A percentile compares a stretch with the other conserved stretches of the same genome.
Conservation (phyloP, 2,797 vertebrate species). For the Nyctibius grandis region DNA sequence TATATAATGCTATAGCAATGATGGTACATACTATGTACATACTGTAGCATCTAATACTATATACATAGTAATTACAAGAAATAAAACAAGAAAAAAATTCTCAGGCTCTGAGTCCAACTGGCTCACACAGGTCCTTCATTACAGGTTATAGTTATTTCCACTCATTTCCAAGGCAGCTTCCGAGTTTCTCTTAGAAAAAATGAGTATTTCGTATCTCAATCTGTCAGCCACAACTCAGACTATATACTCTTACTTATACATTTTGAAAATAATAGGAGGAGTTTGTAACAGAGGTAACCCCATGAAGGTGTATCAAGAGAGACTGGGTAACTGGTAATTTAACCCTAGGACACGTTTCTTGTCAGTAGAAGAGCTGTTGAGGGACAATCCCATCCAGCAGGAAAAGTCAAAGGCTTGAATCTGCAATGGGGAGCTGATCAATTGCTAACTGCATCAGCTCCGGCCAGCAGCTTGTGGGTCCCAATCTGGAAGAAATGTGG, state of each 20-base stretch:
- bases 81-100: not conserved
- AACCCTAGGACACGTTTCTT: not conserved
- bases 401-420: not conserved
- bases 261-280: not conserved
- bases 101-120: not conserved
- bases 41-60: not conserved
- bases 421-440: rapidly evolving
- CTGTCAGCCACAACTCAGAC: not conserved
- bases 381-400: not conserved
- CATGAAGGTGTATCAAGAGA: not conserved
- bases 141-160: not conserved
- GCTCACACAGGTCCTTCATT: not conserved
- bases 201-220: not conserved
- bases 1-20: not conserved
- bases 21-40: not conserved
- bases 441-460: not conserved
- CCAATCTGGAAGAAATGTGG: not conserved
- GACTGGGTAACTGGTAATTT: not conserved
- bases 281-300: not conserved
- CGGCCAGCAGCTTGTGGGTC: not conserved
- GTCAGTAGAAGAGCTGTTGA: not conserved
- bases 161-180: not conserved
- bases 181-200: not conserved
- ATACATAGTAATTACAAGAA: not conserved
- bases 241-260: not conserved